Evolutionary conservation across 2,113 vertebrate species (phyloP).

Genomic region (Enhydra lutris): DNA sequence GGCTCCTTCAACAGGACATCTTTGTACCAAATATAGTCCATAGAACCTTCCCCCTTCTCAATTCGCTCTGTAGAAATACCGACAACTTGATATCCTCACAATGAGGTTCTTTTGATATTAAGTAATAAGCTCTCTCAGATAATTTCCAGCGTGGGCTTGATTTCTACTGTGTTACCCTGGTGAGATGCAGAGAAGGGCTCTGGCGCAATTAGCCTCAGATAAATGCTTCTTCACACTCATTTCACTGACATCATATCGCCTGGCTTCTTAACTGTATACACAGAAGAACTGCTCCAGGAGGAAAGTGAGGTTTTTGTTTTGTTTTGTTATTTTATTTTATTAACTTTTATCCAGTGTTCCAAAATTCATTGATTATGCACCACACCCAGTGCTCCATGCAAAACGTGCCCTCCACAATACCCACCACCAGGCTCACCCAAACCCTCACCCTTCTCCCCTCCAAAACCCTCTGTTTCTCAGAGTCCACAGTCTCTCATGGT

Average conservation of each 20-base stretch:
- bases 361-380: too few relatives aligned
- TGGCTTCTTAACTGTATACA: accelerated
- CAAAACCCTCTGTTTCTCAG: too few relatives aligned
- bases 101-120: background rate
- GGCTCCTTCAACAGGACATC: background rate
- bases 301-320: too few relatives aligned
- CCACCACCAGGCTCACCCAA: too few relatives aligned
- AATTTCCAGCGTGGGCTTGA: background rate
- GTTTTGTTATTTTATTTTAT: too few relatives aligned
- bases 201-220: background rate
- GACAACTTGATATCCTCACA: background rate
- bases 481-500: too few relatives aligned
- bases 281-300: background rate
- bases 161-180: background rate
- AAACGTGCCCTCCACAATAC: too few relatives aligned
- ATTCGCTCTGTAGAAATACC: background rate
- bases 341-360: too few relatives aligned
- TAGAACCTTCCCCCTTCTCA: too few relatives aligned
- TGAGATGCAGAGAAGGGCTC: background rate
- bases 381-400: too few relatives aligned
- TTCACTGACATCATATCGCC: accelerated
- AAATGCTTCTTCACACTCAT: background rate
- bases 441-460: too few relatives aligned
- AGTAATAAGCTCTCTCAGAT: background rate
- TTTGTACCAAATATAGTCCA: too few relatives aligned